Evolutionary conservation across 2,797 vertebrate species (phyloP).

Genomic region (Danionella dracula): DNA sequence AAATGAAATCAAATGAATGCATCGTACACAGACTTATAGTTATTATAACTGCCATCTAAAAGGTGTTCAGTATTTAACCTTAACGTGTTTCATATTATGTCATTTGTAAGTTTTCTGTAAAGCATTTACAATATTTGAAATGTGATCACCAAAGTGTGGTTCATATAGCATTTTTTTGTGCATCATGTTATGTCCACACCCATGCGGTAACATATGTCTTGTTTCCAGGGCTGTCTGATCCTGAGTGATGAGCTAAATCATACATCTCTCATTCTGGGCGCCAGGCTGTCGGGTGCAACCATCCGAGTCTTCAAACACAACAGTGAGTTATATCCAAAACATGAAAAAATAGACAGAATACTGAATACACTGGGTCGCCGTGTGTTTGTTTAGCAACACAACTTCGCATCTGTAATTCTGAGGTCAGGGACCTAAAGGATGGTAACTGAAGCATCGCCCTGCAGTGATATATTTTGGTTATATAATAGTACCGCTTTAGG

Average conservation of each 20-base stretch:
- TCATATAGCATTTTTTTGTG: no score
- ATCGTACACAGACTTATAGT: no score
- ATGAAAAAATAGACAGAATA: not conserved
- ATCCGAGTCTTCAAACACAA: slow-evolving; percentile 93
- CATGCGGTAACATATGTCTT: slow-evolving; percentile 15
- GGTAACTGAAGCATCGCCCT: not conserved
- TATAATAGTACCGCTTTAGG: not conserved
- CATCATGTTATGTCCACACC: not conserved
- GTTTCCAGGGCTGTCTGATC: slow-evolving; percentile 86
- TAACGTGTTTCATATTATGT: no score
- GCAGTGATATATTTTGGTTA: not conserved
- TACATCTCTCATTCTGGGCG: slow-evolving; percentile 84
- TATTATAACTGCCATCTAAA: no score
- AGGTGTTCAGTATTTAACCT: no score
- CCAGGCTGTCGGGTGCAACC: slow-evolving; percentile 85
- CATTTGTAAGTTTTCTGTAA: no score
- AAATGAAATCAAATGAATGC: no score
- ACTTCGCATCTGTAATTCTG: not conserved
- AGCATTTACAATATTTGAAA: no score
- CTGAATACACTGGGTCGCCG: not conserved
- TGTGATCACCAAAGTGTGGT: no score
- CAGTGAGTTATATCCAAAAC: slow-evolving; percentile 72
- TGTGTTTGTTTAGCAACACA: not conserved
- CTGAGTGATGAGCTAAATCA: slow-evolving; percentile 95
- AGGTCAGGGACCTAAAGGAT: not conserved